phyloP scores from a whole-genome alignment of 1,140 invertebrate genomes.

The Grapholita molesta region DNA sequence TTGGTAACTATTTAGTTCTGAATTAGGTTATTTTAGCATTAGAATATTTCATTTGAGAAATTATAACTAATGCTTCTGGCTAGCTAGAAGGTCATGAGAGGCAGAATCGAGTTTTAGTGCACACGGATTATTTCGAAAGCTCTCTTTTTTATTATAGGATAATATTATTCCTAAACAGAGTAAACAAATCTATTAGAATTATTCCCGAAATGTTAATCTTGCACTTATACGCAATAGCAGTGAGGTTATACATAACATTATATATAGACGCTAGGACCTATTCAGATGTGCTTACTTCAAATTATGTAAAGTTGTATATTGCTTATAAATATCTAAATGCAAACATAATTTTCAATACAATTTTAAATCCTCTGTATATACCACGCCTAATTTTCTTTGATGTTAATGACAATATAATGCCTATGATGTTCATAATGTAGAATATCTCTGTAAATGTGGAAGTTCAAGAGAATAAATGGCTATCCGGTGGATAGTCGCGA shows the following conservation, averaged over 20 bases:
- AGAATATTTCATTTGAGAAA: neutral
- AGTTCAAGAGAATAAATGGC: slow-evolving; percentile 63
- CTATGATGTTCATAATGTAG: slow-evolving; percentile 69
- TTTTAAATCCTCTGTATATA: slow-evolving; percentile 64
- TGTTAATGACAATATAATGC: slow-evolving; percentile 69
- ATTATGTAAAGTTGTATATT: slow-evolving; percentile 73
- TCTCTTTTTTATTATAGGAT: neutral
- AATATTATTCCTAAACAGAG: neutral
- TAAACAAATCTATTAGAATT: neutral
- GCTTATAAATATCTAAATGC: slow-evolving; percentile 63
- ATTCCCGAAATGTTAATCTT: slow-evolving; percentile 23
- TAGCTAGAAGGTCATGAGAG: neutral
- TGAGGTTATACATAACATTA: slow-evolving; percentile 2
- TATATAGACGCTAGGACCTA: neutral
- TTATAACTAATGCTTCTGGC: slow-evolving; percentile 1
- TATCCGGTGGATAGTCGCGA: slow-evolving; percentile 70
- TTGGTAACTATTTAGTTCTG: slow-evolving; percentile 1
- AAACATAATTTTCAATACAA: slow-evolving; percentile 43
- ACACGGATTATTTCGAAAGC: neutral
- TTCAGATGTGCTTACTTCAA: slow-evolving; percentile 48
- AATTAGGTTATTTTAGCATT: neutral
- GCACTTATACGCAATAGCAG: slow-evolving; percentile 23
- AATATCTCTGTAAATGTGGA: slow-evolving; percentile 67
- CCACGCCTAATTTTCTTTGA: slow-evolving; percentile 61
- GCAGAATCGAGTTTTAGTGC: neutral